Percentiles rank a stretch among this genome's conserved stretches.
Conservation (phyloP, 2,797 vertebrate genomes). For the Aselliscus stoliczkanus region DNA sequence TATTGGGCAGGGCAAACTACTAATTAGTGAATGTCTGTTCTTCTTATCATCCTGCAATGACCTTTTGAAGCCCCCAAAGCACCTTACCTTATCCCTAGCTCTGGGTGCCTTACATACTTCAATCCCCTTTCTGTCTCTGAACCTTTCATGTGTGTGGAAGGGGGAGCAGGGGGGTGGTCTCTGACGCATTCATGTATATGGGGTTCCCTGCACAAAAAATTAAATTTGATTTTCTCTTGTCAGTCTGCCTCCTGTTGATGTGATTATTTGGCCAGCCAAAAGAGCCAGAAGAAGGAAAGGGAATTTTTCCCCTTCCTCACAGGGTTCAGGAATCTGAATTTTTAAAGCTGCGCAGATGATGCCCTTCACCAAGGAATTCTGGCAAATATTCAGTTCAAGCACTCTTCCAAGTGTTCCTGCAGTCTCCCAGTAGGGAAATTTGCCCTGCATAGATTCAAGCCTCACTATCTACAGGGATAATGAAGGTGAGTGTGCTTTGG, state of each 20-base stretch:
- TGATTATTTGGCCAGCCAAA: background rate
- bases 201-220: background rate
- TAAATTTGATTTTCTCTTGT: background rate
- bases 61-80: background rate
- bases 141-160: background rate
- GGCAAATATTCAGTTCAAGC: background rate
- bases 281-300: background rate
- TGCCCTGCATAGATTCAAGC: background rate
- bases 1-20: background rate
- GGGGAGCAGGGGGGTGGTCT: too few relatives aligned
- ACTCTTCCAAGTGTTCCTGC: background rate
- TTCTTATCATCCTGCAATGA: background rate
- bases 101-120: background rate
- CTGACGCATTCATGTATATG: background rate
- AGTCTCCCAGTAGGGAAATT: background rate
- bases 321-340: constrained; percentile 3
- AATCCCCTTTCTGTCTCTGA: background rate
- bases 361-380: background rate
- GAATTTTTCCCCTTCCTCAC: background rate
- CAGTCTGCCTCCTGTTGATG: background rate
- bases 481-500: background rate
- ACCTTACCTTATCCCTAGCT: background rate
- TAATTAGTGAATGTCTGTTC: background rate
- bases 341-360: background rate
- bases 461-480: background rate